Evolutionary conservation across 2,888 invertebrate species (phyloP).

Genomic region (Synergus gifuensis): DNA sequence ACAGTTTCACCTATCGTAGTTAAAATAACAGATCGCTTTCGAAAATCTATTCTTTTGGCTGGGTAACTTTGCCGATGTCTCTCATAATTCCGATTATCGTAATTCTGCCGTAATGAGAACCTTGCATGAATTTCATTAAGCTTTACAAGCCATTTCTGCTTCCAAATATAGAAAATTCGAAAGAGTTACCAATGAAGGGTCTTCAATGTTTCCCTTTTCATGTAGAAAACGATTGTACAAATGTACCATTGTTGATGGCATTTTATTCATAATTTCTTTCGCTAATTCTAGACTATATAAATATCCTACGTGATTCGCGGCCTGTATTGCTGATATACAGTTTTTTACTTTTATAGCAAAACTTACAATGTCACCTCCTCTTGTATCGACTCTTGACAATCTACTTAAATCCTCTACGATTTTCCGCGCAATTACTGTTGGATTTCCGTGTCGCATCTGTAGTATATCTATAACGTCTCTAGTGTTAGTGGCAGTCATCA

Average conservation of each 20-base stretch:
- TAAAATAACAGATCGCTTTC: too few relatives aligned
- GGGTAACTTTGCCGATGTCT: too few relatives aligned
- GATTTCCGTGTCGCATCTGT: constrained; percentile 50
- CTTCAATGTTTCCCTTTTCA: too few relatives aligned
- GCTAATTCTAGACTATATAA: background rate
- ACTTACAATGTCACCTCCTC: constrained; percentile 33
- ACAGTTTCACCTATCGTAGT: too few relatives aligned
- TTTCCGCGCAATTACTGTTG: constrained; percentile 25
- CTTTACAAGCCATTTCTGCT: too few relatives aligned
- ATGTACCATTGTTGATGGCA: constrained; percentile 6
- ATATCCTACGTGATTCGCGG: constrained; percentile 22
- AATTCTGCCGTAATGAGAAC: too few relatives aligned
- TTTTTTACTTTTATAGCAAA: constrained; percentile 48
- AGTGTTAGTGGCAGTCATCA: constrained; percentile 43
- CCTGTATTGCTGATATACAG: constrained; percentile 47
- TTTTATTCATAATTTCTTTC: constrained; percentile 34
- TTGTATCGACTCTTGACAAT: constrained; percentile 42
- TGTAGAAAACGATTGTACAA: too few relatives aligned
- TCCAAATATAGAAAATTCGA: too few relatives aligned
- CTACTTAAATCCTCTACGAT: constrained; percentile 40
- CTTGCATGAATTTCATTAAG: too few relatives aligned
- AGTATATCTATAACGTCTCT: background rate
- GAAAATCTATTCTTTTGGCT: too few relatives aligned
- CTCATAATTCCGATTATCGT: too few relatives aligned
- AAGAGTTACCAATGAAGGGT: too few relatives aligned